These are phyloP conservation scores for Thalpophila matura DNA, from an alignment of 2,888 invertebrate species.

Conservation along the genomic window DNA sequence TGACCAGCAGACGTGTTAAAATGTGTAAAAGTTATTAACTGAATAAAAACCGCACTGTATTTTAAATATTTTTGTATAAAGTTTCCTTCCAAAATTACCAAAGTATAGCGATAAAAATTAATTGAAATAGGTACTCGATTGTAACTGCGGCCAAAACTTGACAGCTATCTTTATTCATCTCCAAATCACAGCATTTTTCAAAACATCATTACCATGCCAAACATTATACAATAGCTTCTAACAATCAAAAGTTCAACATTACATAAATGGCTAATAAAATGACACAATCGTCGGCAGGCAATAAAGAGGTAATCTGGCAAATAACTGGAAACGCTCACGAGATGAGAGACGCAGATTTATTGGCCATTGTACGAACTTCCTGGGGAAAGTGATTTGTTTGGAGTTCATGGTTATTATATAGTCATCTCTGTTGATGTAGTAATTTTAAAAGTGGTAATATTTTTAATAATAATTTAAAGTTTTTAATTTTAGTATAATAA, in stretches of 20 bases:
- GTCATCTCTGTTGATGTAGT: constrained; percentile 25
- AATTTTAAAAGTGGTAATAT: background rate
- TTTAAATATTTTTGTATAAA: too few relatives aligned
- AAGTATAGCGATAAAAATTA: background rate
- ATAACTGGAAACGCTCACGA: constrained; percentile 60
- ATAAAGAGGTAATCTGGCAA: constrained; percentile 49
- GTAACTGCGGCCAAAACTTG: background rate
- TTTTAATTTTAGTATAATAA: too few relatives aligned
- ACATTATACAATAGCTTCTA: constrained; percentile 43
- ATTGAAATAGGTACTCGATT: constrained; percentile 3
- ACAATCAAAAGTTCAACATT: constrained; percentile 45
- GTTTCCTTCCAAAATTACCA: background rate
- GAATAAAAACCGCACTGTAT: too few relatives aligned
- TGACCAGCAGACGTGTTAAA: background rate
- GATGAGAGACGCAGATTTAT: constrained; percentile 46
- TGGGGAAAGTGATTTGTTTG: constrained; percentile 66
- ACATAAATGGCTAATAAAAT: constrained; percentile 52
- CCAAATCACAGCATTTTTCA: background rate
- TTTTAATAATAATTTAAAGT: too few relatives aligned
- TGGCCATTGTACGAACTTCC: constrained; percentile 55
- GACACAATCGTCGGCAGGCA: constrained; percentile 37
- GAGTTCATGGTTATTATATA: constrained; percentile 45
- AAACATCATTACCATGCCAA: constrained; percentile 16
- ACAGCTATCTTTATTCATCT: constrained; percentile 10
- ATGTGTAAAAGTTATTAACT: too few relatives aligned